Evolutionary conservation across 2,113 vertebrate species (phyloP), one percentile per base, ranked within the genome.

Genomic region (Carollia perspicillata): DNA sequence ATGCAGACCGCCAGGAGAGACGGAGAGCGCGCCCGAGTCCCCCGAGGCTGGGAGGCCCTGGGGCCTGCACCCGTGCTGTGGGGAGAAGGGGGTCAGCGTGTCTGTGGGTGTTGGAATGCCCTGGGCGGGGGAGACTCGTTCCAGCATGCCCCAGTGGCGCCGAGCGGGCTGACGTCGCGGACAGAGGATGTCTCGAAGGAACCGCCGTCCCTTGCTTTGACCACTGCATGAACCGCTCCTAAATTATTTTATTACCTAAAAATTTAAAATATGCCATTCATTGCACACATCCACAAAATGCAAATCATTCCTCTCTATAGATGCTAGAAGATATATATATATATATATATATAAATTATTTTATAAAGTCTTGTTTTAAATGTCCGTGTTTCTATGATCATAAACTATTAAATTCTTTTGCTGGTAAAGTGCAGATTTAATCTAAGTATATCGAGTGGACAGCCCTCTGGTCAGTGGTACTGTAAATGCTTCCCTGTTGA

Each of bases 321-420:
- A 98, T 30, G 94, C 97, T 98, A 98, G 98, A 95, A 96, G 98
- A 98, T 98, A 97, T 99, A 99, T 99, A 99, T 99, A 99, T 99
- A 99, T 55, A 79, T 26, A 79, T 98, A 98, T 98, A 98, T 99
- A 99, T 99, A 99, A 99, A 99, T 99, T 99, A 99, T 99, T 99
- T 99, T 99, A 99, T 99, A 99, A 99, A 99, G 98, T 98, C 98
- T 98, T 98, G 97, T 98, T 98, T 99, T 97, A 98, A 98, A 98
- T 98, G 98, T 99, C 98, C 97, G 98, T 99, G 98, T 99, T 98
- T 99, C 98, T 99, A 99, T 99, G 98, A 98, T 97, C 99, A 98
- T 98, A 99, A 99, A 98, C 98, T 99, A 99, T 98, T 99, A 98
- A 98, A 97, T 96, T 87, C 93, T 98, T 98, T 92, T 95, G 98